Evolutionary conservation across 2,888 invertebrate species (phyloP), one percentile per base, ranked within the genome.

Genomic region (Campoplex capitator): DNA sequence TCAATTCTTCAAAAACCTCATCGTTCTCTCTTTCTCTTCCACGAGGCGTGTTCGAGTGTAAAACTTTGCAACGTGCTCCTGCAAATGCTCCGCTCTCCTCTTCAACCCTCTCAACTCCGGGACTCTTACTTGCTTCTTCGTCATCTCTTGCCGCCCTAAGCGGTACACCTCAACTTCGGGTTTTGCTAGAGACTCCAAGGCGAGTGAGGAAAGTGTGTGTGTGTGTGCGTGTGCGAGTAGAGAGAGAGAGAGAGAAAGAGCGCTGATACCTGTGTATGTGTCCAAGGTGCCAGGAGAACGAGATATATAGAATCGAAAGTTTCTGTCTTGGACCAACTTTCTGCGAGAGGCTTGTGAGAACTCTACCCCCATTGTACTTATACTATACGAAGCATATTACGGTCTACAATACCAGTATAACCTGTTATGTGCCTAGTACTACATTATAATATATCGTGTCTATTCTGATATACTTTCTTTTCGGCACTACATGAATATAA

Each of bases 21-120:
- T 58, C 67, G 11, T 28, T 48, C 77, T 42, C 68, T 56, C 73
- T 84, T 74, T 77, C 75, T 80, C 81, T 73, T 76, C 32, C 11
- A 11, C 23, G 83, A 80, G 86, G 84, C 86, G 77, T 84, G 86
- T 83, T 83, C 77, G 86, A 86, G 86, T 80, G 86, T 80, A 81
- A 84, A 86, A 84, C 81, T 84, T 84, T 83, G 80, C 86, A 84
- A 68, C 84, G 80, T 74, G 68, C 56, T 74, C 68, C 74, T 80
- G 74, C 79, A 56, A 68, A 56, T 35, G 58, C 67, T 38, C n/a
- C 56, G 18, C n/a, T 51, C 28, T 45, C n/a, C 48, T 35, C 71
- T 42, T 67, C 74, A 35, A 45, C 35, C 71, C 45, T 42, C 79
- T 32, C 70, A 58, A 56, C 70, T 79, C 56, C 70, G 32, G 32